phyloP scores from a whole-genome alignment of 2,888 invertebrate genomes.

The Pachliopta kotzebuea region DNA sequence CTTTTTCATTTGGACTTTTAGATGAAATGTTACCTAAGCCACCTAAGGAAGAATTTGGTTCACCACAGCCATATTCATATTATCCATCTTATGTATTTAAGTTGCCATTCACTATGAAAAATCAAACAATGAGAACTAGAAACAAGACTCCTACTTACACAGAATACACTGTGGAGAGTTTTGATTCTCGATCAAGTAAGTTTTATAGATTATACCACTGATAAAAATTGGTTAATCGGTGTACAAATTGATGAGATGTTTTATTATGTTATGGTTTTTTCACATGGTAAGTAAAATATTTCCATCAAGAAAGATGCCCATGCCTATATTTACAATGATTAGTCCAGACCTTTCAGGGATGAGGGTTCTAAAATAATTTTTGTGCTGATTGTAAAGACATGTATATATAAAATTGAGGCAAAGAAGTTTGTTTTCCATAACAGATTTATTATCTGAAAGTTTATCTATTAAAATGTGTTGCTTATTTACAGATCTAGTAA shows the following conservation, averaged over 20 bases:
- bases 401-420: too few species aligned
- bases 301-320: too few species aligned
- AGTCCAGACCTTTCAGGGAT: too few species aligned
- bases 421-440: too few species aligned
- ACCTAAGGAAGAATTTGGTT: slow-evolving; percentile 57
- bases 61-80: slow-evolving; percentile 69
- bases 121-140: slow-evolving; percentile 41
- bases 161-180: slow-evolving; percentile 64
- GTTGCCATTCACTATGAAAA: slow-evolving; percentile 61
- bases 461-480: not conserved
- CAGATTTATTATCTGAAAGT: not conserved
- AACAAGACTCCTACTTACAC: slow-evolving; percentile 51
- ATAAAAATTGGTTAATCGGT: too few species aligned
- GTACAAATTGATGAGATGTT: too few species aligned
- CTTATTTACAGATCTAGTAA: slow-evolving; percentile 46
- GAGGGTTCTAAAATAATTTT: too few species aligned
- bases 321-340: too few species aligned
- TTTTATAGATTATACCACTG: not conserved
- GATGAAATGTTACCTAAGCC: slow-evolving; percentile 71
- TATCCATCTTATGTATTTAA: slow-evolving; percentile 71
- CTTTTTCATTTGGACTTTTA: slow-evolving; percentile 69
- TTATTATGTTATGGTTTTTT: too few species aligned
- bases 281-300: too few species aligned
- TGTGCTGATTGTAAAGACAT: too few species aligned
- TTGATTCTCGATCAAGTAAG: slow-evolving; percentile 54